Conservation (phyloP, 1,140 invertebrate genomes). For the Calephelis nemesis region DNA sequence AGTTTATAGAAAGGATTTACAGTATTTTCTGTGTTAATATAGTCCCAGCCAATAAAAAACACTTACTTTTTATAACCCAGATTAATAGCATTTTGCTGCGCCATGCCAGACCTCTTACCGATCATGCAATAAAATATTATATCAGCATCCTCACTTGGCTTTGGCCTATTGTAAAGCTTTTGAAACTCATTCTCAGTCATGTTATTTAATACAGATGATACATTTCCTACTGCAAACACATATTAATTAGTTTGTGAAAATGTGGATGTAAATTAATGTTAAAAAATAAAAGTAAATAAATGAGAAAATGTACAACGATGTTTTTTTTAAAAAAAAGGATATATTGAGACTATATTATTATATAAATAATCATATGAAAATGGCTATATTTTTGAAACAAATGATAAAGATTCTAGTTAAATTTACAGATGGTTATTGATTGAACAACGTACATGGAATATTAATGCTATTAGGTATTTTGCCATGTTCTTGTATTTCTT, state of each 20-base stretch:
- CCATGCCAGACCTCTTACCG: slow-evolving; percentile 77
- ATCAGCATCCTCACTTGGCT: slow-evolving; percentile 69
- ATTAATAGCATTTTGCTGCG: slow-evolving; percentile 71
- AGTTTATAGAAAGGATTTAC: too few species aligned
- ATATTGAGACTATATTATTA: too few species aligned
- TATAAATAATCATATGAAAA: too few species aligned
- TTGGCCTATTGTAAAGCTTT: slow-evolving; percentile 66
- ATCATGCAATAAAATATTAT: slow-evolving; percentile 80
- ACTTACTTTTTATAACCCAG: slow-evolving; percentile 78
- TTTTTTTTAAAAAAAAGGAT: background rate
- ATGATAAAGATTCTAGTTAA: background rate
- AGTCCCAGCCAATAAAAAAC: background rate
- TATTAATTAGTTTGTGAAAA: slow-evolving; percentile 2
- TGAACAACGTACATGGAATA: slow-evolving; percentile 81
- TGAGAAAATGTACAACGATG: too few species aligned
- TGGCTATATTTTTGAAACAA: background rate
- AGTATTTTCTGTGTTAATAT: too few species aligned
- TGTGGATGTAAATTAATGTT: background rate
- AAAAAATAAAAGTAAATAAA: too few species aligned
- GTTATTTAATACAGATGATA: slow-evolving; percentile 65
- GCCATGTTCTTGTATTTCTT: slow-evolving; percentile 83
- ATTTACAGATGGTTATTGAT: too few species aligned
- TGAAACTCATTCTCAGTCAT: slow-evolving; percentile 75
- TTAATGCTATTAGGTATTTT: slow-evolving; percentile 85
- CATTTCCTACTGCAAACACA: slow-evolving; percentile 65